Evolutionary conservation across 2,888 invertebrate genomes (phyloP).

Genomic region (Apamea epomidion): DNA sequence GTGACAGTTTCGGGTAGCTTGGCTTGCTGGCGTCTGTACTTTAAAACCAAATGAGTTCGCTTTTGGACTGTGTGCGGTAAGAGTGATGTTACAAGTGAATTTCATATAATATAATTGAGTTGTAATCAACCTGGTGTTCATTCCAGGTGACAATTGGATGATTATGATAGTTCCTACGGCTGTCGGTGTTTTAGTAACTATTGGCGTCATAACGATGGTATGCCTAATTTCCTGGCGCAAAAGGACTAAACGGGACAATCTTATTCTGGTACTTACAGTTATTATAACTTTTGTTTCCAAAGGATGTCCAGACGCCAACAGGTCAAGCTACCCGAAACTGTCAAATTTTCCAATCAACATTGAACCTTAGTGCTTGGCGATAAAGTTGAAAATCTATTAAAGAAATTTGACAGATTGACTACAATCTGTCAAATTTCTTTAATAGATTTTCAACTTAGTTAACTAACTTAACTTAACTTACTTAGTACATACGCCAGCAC

Average conservation of each 20-base stretch:
- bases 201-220: constrained; percentile 12
- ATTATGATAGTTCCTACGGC: not conserved
- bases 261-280: constrained; percentile 19
- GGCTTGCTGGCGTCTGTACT: not conserved
- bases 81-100: not conserved
- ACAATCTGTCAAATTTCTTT: no score
- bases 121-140: not conserved
- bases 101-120: not conserved
- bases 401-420: no score
- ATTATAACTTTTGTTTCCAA: not conserved
- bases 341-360: no score
- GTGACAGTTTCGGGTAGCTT: no score
- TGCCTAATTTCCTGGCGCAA: constrained; percentile 38
- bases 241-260: constrained; percentile 11
- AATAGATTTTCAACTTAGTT: no score
- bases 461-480: no score
- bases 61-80: not conserved
- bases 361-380: no score
- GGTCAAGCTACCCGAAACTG: no score
- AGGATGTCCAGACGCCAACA: not conserved
- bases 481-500: no score
- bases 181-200: not conserved
- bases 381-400: no score
- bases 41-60: not conserved
- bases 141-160: not conserved